phyloP scores from a whole-genome alignment of 2,113 vertebrate species.

The Tragelaphus strepsiceros region DNA sequence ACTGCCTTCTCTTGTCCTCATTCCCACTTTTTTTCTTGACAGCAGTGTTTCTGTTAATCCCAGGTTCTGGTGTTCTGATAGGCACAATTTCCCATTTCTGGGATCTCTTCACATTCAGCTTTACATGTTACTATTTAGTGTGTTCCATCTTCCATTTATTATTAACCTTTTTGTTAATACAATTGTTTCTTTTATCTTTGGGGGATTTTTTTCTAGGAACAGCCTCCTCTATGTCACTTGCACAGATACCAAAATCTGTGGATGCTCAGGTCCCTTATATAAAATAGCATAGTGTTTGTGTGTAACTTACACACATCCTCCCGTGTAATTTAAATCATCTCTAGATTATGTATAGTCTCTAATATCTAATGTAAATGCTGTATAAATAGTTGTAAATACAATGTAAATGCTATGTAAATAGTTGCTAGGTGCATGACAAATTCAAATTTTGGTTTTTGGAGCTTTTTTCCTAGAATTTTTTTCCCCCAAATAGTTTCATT shows the following conservation, averaged over 20 bases:
- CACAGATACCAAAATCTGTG: not conserved
- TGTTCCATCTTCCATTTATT: not conserved
- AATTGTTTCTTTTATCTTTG: not conserved
- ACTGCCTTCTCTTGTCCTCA: not conserved
- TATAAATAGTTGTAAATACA: not conserved
- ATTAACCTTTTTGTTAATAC: not conserved
- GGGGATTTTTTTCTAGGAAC: not conserved
- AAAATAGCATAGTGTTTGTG: not conserved
- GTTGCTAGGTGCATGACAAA: not conserved
- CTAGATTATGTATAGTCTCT: not conserved
- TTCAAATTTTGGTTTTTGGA: not conserved
- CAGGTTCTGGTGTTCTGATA: not conserved
- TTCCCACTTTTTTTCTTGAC: not conserved
- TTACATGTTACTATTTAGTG: not conserved
- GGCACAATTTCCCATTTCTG: not conserved
- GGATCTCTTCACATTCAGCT: not conserved
- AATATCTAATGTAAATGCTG: not conserved
- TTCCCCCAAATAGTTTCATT: not conserved
- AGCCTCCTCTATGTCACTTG: not conserved
- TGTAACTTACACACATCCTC: not conserved
- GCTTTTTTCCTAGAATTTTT: not conserved
- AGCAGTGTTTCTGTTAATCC: not conserved
- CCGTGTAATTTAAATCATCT: not conserved
- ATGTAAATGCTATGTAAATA: not conserved
- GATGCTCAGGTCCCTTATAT: not conserved